Conservation (phyloP, 1,140 invertebrate species). For the Lucilia cuprina region DNA sequence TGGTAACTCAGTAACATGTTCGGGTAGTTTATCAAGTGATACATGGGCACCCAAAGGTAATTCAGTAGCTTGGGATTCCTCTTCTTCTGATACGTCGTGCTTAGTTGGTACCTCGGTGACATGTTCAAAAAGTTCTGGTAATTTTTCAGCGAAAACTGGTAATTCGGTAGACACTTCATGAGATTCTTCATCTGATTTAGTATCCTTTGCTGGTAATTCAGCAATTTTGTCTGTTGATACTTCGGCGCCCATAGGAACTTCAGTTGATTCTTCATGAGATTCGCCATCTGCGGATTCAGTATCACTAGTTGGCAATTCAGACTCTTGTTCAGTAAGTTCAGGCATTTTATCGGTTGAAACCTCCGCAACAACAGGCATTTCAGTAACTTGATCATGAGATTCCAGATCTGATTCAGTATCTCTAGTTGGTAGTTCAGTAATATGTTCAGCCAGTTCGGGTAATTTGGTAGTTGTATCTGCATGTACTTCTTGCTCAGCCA, state of each 20-base stretch:
- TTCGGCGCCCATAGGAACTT: background rate
- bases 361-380: background rate
- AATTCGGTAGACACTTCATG: background rate
- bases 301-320: background rate
- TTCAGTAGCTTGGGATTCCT: background rate
- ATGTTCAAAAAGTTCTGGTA: background rate
- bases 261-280: background rate
- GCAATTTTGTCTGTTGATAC: background rate
- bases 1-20: background rate
- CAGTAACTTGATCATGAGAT: background rate
- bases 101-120: background rate
- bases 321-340: background rate
- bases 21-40: background rate
- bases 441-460: constrained; percentile 28
- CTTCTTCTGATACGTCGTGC: background rate
- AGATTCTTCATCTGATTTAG: background rate
- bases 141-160: background rate
- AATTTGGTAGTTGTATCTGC: constrained; percentile 26
- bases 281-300: background rate
- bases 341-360: background rate
- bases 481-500: background rate
- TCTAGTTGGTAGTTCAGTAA: background rate
- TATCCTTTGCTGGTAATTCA: too few species aligned
- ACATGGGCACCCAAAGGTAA: background rate
- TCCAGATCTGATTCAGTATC: background rate